Evolutionary conservation across 2,888 invertebrate genomes (phyloP), one percentile per base, ranked within the genome.

Genomic region (Lagria hirta): DNA sequence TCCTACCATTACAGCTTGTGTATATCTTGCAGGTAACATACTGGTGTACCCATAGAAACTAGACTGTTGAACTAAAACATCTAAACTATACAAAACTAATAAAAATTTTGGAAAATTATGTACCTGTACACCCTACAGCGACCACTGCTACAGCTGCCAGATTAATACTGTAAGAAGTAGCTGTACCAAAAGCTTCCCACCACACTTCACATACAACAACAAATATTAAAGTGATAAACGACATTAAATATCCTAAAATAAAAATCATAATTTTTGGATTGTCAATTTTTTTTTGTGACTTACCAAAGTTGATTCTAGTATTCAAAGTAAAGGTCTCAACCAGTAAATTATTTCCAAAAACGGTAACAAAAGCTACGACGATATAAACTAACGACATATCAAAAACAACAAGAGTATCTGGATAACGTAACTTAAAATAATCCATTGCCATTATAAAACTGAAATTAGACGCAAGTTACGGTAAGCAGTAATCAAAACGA

Each of bases 11-110:
- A 94, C 91, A 17, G 94, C 93, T 70, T 94, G 93, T 0, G 93
- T 94, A 63, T 93, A 94, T 51, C 86, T 76, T 50, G 87, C 84
- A 12, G 94, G 94, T 49, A 94, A 74, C 83, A 93, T 93, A 46
- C 92, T 91, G 1, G 93, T 90, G 68, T 91, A 93, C 2, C 94
- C 94, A 67, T 94, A 94, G 72, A 93, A 94, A 64, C 93, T 93
- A 1, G 92, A 92, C 68, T 94, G 94, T 70, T 94, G 94, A 43
- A 94, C 86, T 77, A 48, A 36, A 38, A 48, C 15, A 14, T 33
- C 12, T 27, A 37, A 26, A 11, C 4, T 14, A 10, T 6, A 34
- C n/a, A 12, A 18, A 34, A 34, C 11, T 8, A 15, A 12, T 24
- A 24, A n/a, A n/a, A 22, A 8, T 22, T 22, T 4, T 8, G 22